Evolutionary conservation across 2,113 vertebrate genomes (phyloP).

Genomic region (Megalops atlanticus): DNA sequence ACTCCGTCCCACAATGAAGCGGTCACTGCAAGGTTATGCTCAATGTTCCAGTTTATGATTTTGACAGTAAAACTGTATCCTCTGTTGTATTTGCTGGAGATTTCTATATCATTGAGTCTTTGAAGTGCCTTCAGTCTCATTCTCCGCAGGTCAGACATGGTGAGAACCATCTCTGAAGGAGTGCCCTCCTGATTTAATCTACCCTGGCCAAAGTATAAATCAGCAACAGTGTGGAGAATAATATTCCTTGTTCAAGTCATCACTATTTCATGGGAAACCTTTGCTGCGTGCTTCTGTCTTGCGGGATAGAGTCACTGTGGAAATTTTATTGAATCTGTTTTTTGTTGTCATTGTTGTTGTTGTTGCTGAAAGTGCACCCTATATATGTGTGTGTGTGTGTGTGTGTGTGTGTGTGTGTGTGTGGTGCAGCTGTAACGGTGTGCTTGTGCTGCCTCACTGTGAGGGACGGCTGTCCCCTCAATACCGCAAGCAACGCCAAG

Average conservation of each 20-base stretch:
- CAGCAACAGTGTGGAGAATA: neutral
- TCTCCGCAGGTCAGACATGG: conserved; percentile 48
- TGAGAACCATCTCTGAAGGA: conserved; percentile 32
- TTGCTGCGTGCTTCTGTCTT: neutral
- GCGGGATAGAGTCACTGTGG: neutral
- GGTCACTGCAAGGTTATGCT: conserved; percentile 27
- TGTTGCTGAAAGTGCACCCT: neutral
- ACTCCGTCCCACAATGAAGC: conserved; percentile 32
- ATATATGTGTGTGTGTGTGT: no score
- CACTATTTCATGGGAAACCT: conserved; percentile 17
- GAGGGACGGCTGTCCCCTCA: no score
- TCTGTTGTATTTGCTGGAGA: conserved; percentile 43
- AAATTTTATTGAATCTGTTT: neutral
- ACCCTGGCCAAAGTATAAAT: conserved; percentile 12
- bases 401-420: no score
- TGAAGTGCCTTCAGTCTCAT: conserved; percentile 54
- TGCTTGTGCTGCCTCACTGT: no score
- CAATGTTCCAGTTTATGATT: conserved; percentile 24
- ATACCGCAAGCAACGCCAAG: no score
- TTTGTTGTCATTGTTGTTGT: neutral
- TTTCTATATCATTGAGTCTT: conserved; percentile 48
- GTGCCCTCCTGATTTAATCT: conserved; percentile 17
- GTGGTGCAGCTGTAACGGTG: no score
- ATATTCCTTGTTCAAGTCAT: neutral
- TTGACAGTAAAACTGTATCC: conserved; percentile 48